Percentiles rank a stretch among this genome's conserved stretches.
Evolutionary conservation across 2,888 invertebrate genomes (phyloP).

Genomic region (Orthosia gothica): DNA sequence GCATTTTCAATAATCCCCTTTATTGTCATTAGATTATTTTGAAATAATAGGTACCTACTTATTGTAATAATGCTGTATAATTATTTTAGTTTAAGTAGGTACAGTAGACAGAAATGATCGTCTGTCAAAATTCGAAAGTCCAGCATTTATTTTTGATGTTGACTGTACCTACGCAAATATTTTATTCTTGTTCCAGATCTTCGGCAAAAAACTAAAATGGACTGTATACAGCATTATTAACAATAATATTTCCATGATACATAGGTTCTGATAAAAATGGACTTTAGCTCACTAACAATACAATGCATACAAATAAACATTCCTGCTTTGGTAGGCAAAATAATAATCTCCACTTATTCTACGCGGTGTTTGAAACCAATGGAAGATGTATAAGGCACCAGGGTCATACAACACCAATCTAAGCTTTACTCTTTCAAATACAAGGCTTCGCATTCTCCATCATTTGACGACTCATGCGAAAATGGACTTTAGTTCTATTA

Average conservation of each 20-base stretch:
- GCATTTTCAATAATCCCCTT: conserved; percentile 66
- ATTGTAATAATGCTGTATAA: conserved; percentile 35
- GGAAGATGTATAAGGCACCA: conserved; percentile 86
- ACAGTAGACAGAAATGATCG: background rate
- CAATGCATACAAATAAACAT: conserved; percentile 47
- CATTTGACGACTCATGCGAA: background rate
- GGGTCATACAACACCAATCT: conserved; percentile 68
- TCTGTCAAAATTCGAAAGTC: background rate
- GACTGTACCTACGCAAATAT: background rate
- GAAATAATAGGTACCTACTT: conserved; percentile 27
- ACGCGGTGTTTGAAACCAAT: conserved; percentile 68
- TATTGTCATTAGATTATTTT: conserved; percentile 72
- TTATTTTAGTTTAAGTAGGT: too few relatives aligned
- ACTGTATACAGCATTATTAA: conserved; percentile 13
- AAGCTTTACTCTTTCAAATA: conserved; percentile 14
- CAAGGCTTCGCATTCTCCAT: background rate
- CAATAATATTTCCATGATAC: background rate
- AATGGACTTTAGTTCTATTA: background rate
- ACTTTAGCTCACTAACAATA: conserved; percentile 30
- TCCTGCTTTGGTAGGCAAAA: conserved; percentile 61
- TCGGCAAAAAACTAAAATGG: background rate
- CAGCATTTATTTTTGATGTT: background rate
- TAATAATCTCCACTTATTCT: conserved; percentile 66
- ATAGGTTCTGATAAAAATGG: conserved; percentile 28
- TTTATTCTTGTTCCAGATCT: background rate